A percentile compares a stretch with the other conserved stretches of the same genome.
These are phyloP conservation scores for Xiphydria camelus DNA, from an alignment of 2,888 invertebrate genomes.

Conservation along the genomic window DNA sequence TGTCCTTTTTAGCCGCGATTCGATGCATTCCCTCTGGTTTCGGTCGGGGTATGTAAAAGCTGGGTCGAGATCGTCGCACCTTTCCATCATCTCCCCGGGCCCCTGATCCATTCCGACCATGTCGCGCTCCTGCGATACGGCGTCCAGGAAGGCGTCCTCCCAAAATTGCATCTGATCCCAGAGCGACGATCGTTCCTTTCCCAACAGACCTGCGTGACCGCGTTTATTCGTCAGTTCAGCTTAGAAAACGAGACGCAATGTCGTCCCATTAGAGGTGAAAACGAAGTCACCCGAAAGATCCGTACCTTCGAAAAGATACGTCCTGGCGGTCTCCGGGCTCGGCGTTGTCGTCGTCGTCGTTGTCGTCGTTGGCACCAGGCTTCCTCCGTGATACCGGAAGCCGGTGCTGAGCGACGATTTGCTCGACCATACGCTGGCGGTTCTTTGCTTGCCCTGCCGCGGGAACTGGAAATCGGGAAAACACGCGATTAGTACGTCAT, in stretches of 20 bases:
- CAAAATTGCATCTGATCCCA: constrained; percentile 99
- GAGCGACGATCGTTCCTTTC: constrained; percentile 81
- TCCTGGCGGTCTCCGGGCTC: constrained; percentile 86
- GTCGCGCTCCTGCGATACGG: constrained; percentile 96
- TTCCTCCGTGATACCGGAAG: constrained; percentile 84
- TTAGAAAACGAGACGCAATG: too few relatives aligned
- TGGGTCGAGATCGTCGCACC: too few relatives aligned
- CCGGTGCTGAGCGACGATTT: constrained; percentile 88
- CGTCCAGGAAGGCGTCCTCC: constrained; percentile 99
- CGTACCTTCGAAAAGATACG: constrained; percentile 89
- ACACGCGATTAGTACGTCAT: too few relatives aligned
- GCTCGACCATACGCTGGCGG: constrained; percentile 85
- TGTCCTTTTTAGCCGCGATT: too few relatives aligned
- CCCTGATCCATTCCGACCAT: constrained; percentile 99
- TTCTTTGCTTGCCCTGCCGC: constrained; percentile 74
- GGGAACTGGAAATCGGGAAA: constrained; percentile 63
- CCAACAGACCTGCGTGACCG: constrained; percentile 58
- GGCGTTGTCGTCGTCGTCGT: constrained; percentile 83
- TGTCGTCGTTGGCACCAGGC: constrained; percentile 75
- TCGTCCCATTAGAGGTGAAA: background rate
- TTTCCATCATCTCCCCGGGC: constrained; percentile 98
- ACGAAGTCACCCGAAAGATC: constrained; percentile 42
- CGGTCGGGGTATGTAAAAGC: too few relatives aligned
- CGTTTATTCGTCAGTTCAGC: too few relatives aligned
- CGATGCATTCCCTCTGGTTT: too few relatives aligned